phyloP scores from a whole-genome alignment of 2,113 vertebrate species.

The Oryctolagus cuniculus region mOryCun1.1 NC_091443.1:98212501-98213000 shows the following conservation, averaged over 20 bases:
- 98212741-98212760: not conserved
- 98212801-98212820: rapidly evolving
- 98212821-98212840: not conserved
- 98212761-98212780: not conserved
- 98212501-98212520: not conserved
- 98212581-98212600: not conserved
- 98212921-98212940: rapidly evolving
- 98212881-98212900: not conserved
- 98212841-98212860: not conserved
- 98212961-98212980: not conserved
- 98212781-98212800: too few species aligned
- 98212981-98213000: not conserved
- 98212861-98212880: not conserved
- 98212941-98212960: not conserved
- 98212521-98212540: not conserved
- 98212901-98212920: not conserved
- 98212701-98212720: not conserved
- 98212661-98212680: not conserved
- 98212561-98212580: not conserved
- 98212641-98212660: not conserved
- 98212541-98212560: not conserved
- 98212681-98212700: not conserved
- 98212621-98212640: not conserved
- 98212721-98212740: not conserved
- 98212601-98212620: not conserved